phyloP scores from a whole-genome alignment of 2,797 vertebrate species.

The Psittacula derbiana region DNA sequence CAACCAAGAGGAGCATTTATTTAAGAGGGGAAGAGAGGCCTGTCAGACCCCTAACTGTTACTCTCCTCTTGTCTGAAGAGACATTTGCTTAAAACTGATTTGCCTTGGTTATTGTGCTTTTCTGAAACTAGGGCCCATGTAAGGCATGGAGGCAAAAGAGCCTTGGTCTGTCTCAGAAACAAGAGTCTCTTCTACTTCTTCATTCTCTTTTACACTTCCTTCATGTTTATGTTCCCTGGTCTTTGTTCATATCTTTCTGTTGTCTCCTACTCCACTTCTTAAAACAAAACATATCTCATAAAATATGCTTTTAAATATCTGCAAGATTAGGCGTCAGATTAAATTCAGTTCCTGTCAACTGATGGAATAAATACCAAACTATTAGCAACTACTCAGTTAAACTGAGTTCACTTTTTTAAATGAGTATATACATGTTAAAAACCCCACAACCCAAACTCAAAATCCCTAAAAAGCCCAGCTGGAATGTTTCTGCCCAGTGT shows the following conservation, averaged over 20 bases:
- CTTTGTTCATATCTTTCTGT: neutral
- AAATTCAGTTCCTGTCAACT: neutral
- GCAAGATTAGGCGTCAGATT: neutral
- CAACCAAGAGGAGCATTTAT: neutral
- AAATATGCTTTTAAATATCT: neutral
- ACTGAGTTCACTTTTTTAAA: neutral
- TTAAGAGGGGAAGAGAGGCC: neutral
- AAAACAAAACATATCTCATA: neutral
- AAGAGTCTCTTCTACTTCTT: neutral
- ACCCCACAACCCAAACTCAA: rapidly evolving
- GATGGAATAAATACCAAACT: neutral
- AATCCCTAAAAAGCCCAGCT: neutral
- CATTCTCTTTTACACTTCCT: neutral
- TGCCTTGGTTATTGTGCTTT: neutral
- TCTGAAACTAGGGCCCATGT: neutral
- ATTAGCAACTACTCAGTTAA: neutral
- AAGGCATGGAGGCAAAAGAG: neutral
- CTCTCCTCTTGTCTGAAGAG: neutral
- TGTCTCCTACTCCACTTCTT: neutral
- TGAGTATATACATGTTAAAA: neutral
- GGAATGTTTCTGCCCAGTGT: neutral
- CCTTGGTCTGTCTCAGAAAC: neutral
- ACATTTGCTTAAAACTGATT: neutral
- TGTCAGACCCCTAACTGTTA: neutral
- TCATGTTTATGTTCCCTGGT: neutral